Evolutionary conservation across 2,888 invertebrate genomes (phyloP), one percentile per base, ranked within the genome.

Genomic region (Quadriops clusia): DNA sequence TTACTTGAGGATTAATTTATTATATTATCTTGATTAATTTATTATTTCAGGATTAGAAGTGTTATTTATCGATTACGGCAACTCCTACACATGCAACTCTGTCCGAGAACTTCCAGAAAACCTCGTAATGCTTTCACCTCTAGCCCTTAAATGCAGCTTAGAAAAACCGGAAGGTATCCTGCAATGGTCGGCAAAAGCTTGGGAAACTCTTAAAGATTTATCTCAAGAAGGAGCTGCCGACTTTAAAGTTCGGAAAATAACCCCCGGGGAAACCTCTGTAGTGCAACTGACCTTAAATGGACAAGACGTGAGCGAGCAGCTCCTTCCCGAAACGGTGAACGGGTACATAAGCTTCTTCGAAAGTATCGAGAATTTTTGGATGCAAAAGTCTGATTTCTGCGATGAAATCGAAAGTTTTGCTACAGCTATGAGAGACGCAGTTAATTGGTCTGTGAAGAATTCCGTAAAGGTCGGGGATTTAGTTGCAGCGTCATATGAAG

Each of bases 31-130:
- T 1, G 66, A 69, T 12, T 51, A 56, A 1, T 65, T 15, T 6
- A 16, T 5, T 30, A 22, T 32, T 32, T 8, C 18, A 41, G 41
- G 66, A 5, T 63, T 66, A 29, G 70, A 70, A 45, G 74, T 78
- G 1, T 60, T 72, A 32, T 79, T 76, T 43, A 66, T 79, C 11
- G 80, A 80, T 54, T 79, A 74, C 44, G 80, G 80, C 2, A 78
- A 77, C 47, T 72, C 74, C 24, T 70, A 75, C 5, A 63, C 67
- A 25, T 69, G 73, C 32, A 65, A 64, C 29, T 69, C 71, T 39
- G 64, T 78, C 31, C 65, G 68, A 31, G 63, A 63, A 30, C 61
- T 80, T 16, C 77, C 79, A 0, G 67, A 70, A 38, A 71, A 74
- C 28, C 49, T 79, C 1, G 58, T 65, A 0, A 45, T 57, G 8